phyloP scores from a whole-genome alignment of 2,888 invertebrate genomes.

The Allophyes oxyacanthae region DNA sequence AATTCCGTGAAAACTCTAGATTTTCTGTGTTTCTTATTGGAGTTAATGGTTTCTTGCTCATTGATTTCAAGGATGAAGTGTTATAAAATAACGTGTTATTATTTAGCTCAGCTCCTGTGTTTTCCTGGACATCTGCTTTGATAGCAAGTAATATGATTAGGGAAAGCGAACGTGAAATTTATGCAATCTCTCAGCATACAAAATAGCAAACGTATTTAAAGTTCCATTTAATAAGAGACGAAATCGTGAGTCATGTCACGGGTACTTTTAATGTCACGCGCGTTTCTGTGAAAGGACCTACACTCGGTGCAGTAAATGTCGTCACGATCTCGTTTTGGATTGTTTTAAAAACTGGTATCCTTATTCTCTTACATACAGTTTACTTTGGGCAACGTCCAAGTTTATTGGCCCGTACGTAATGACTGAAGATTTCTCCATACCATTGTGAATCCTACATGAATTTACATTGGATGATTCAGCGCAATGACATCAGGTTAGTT shows the following conservation, averaged over 20 bases:
- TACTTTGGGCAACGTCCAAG: constrained; percentile 26
- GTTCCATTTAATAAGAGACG: constrained; percentile 37
- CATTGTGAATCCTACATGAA: constrained; percentile 45
- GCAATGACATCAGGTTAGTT: constrained; percentile 56
- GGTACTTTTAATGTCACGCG: constrained; percentile 77
- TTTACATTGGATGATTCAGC: constrained; percentile 60
- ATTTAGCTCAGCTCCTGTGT: constrained; percentile 8
- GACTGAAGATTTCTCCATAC: constrained; percentile 48
- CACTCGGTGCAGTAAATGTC: constrained; percentile 75
- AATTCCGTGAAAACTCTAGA: constrained; percentile 73
- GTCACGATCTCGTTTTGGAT: constrained; percentile 76
- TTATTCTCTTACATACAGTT: constrained; percentile 37
- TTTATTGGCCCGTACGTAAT: constrained; percentile 20
- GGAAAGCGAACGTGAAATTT: background rate
- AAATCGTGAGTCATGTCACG: constrained; percentile 66
- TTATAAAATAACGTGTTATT: constrained; percentile 14
- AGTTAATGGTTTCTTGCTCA: constrained; percentile 49
- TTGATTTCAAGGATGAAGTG: constrained; percentile 54
- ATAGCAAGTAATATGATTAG: too few species aligned
- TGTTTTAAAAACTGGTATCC: constrained; percentile 66
- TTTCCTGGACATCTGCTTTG: too few species aligned
- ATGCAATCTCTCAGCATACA: background rate
- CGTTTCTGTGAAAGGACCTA: constrained; percentile 75
- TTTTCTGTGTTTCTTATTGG: constrained; percentile 64
- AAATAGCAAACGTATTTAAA: constrained; percentile 25